Conservation (phyloP, 1,140 invertebrate genomes). For the Diorhabda sublineata region DNA sequence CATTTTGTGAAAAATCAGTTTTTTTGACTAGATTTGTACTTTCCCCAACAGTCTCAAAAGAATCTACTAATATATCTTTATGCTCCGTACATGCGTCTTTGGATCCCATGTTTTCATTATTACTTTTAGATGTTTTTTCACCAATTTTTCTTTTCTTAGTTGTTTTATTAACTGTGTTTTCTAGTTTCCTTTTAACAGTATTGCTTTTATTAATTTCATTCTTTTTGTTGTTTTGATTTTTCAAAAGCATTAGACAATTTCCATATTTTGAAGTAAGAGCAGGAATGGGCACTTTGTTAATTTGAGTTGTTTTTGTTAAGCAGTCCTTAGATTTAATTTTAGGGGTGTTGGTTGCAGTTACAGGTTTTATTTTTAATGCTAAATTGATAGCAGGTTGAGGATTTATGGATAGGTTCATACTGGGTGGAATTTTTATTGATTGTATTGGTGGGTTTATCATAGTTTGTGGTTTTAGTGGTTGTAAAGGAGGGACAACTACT, state of each 20-base stretch:
- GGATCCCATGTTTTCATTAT: not conserved
- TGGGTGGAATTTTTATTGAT: constrained; percentile 12
- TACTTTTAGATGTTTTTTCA: constrained; percentile 8
- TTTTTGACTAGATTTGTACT: too few species aligned
- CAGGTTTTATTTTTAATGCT: not conserved
- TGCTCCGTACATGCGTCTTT: too few species aligned
- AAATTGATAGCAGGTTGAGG: not conserved
- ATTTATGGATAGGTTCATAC: constrained; percentile 9
- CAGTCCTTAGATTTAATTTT: constrained; percentile 18
- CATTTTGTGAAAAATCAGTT: too few species aligned
- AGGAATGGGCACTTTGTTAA: constrained; percentile 68
- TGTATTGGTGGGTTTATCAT: constrained; percentile 24
- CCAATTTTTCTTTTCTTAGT: not conserved
- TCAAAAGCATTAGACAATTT: constrained; percentile 17
- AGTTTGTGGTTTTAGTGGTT: constrained; percentile 17
- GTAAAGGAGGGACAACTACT: constrained; percentile 16
- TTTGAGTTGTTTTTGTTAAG: constrained; percentile 60
- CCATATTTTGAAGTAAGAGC: constrained; percentile 53
- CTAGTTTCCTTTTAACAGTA: not conserved
- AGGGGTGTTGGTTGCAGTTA: constrained; percentile 5
- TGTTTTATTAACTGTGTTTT: not conserved
- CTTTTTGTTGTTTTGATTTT: constrained; percentile 10
- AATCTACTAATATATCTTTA: too few species aligned
- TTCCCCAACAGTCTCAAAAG: too few species aligned
- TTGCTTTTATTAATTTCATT: constrained; percentile 17